phyloP scores from a whole-genome alignment of 92 coral and sea anemone genomes.

The Phymanthus crucifer region DNA sequence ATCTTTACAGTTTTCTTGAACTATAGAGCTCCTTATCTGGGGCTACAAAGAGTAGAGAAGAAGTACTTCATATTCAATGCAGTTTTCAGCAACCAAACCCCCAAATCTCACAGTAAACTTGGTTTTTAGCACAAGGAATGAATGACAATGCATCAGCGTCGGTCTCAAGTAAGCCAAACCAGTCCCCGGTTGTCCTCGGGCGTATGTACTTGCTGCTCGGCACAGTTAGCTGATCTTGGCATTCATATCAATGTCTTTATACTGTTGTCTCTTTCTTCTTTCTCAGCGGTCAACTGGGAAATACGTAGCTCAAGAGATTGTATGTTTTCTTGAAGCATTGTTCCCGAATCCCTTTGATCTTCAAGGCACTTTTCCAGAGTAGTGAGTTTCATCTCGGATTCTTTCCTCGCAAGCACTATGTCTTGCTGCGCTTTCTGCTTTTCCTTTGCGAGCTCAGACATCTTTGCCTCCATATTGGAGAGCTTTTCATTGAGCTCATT shows the following conservation, averaged over 20 bases:
- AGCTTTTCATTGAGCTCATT: background rate
- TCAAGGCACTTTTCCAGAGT: background rate
- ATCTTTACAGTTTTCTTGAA: no score
- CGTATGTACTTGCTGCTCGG: no score
- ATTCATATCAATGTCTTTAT: conserved; percentile 5
- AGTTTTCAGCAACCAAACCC: no score
- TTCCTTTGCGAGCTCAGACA: background rate
- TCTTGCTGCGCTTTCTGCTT: background rate
- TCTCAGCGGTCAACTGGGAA: background rate
- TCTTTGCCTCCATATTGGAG: background rate
- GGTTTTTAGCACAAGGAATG: no score
- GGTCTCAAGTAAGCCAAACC: no score
- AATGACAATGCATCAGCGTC: no score
- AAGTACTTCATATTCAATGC: no score
- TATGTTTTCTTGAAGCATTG: background rate
- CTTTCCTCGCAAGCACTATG: background rate
- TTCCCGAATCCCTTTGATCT: background rate
- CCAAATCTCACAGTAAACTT: no score
- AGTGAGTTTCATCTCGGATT: background rate
- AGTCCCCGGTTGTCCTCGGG: no score
- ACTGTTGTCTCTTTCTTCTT: background rate
- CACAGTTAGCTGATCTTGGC: no score
- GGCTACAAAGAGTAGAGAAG: no score
- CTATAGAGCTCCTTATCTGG: no score
- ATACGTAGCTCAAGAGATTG: background rate